Base-by-base conservation (phyloP, 2,888 invertebrate species). In the Arrhopalites spinosus region DNA sequence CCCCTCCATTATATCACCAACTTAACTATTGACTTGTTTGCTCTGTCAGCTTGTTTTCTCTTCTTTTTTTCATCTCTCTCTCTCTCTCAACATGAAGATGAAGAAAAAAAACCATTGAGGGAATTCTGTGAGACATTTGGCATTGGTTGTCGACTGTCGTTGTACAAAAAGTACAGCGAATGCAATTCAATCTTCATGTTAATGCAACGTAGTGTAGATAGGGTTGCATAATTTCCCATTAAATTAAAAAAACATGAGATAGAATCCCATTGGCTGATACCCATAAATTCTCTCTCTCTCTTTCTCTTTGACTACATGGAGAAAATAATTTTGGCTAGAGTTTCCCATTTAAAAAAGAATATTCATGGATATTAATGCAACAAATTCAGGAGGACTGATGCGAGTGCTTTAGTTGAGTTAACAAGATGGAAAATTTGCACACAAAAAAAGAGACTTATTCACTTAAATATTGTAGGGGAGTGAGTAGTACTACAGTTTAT, bases 351-450 rank as follows among this genome's bases (percentile, higher is more conserved):
- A 50, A 50, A 50, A 50, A 50, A 3, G 50, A 3, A 50, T 45
- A 45, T 7, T 11, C 7, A n/a, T 5, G n/a, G 50, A 50, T 50
- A n/a, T 50, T n/a, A n/a, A 50, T 50, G 15, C 15, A n/a, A 3
- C 50, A 50, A 50, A n/a, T 50, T 50, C 50, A 50, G n/a, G n/a
- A 50, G n/a, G n/a, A 50, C 15, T n/a, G n/a, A 45, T n/a, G n/a
- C 50, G 50, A 50, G 17, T 15, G 17, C 2, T 15, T 2, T 3
- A 8, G 3, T 5, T n/a, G 2, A 50, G 2, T 50, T 50, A n/a
- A n/a, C 50, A 50, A 50, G 50, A 50, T 15, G 15, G 50, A n/a
- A 50, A 45, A 50, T n/a, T 15, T n/a, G n/a, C n/a, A 50, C n/a
- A n/a, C 50, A n/a, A 5, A n/a, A n/a, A n/a, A n/a, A n/a, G 50